A percentile compares a stretch with the other conserved stretches of the same genome.
Conservation (phyloP, 2,888 invertebrate genomes). For the Molanna angustata region DNA sequence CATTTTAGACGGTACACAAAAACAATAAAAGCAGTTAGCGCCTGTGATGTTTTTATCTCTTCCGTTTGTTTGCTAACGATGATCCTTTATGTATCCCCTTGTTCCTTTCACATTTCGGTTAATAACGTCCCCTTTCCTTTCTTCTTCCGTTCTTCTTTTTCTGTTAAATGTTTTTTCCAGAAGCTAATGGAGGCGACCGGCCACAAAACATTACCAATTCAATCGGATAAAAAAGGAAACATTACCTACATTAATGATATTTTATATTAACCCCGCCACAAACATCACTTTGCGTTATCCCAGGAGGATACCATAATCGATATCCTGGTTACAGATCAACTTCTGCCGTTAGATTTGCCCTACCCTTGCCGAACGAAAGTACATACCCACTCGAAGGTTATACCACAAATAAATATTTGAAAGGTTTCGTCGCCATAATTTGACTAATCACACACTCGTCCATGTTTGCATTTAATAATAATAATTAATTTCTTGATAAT, state of each 20-base stretch:
- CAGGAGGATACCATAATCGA: too few species aligned
- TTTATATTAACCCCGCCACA: too few species aligned
- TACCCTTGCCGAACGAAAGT: too few species aligned
- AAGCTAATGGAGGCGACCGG: neutral
- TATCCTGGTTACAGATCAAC: too few species aligned
- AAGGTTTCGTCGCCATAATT: too few species aligned
- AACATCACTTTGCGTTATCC: too few species aligned
- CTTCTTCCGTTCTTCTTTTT: neutral
- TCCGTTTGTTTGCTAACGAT: conserved; percentile 17
- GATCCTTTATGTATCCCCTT: conserved; percentile 10
- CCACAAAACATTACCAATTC: conserved; percentile 10
- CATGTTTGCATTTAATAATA: too few species aligned
- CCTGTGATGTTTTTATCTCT: conserved; percentile 14
- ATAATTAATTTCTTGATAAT: too few species aligned
- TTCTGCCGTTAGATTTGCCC: too few species aligned
- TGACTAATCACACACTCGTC: too few species aligned
- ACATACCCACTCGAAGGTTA: too few species aligned
- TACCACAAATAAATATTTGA: too few species aligned
- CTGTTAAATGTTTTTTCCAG: neutral
- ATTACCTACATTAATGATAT: conserved; percentile 1
- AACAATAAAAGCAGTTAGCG: conserved; percentile 15
- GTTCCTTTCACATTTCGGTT: conserved; percentile 15
- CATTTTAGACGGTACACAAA: neutral
- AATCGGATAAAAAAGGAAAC: conserved; percentile 13
- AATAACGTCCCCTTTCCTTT: conserved; percentile 9